Conservation (phyloP, 2,888 invertebrate genomes). For the Abscondita cerata region DNA sequence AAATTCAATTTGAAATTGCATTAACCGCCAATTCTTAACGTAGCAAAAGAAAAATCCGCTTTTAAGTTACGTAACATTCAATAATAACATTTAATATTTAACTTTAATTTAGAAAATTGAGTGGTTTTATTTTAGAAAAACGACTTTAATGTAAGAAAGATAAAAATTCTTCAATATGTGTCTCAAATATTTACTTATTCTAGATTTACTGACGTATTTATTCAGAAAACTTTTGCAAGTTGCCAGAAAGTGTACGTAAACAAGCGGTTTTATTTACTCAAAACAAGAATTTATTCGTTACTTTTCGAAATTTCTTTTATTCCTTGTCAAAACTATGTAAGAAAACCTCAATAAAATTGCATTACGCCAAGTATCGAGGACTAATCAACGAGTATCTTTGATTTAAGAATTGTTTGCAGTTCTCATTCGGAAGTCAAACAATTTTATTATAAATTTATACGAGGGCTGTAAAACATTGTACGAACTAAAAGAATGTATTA, state of each 20-base stretch:
- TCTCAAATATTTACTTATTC: conserved; percentile 23
- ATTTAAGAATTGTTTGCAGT: neutral
- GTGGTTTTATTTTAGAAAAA: conserved; percentile 4
- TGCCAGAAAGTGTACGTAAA: conserved; percentile 20
- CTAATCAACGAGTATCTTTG: neutral
- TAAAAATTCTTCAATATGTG: conserved; percentile 11
- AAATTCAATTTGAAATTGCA: no score
- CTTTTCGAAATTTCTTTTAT: neutral
- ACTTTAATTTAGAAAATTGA: conserved; percentile 4
- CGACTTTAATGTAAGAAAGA: conserved; percentile 2
- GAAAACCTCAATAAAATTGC: conserved; percentile 11
- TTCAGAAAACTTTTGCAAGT: conserved; percentile 20
- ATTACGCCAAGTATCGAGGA: conserved; percentile 1
- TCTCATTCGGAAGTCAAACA: neutral
- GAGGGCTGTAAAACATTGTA: neutral
- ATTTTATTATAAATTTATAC: neutral
- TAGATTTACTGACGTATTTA: conserved; percentile 23
- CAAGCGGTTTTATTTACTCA: conserved; percentile 22
- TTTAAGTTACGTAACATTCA: no score
- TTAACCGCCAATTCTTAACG: no score
- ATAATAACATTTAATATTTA: neutral
- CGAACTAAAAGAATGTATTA: conserved; percentile 5
- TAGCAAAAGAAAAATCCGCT: no score
- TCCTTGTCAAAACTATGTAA: conserved; percentile 9
- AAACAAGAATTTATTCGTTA: conserved; percentile 23